These are phyloP conservation scores for Phainopepla nitens DNA, from an alignment of 2,113 vertebrate species.

Conservation along the genomic window DNA sequence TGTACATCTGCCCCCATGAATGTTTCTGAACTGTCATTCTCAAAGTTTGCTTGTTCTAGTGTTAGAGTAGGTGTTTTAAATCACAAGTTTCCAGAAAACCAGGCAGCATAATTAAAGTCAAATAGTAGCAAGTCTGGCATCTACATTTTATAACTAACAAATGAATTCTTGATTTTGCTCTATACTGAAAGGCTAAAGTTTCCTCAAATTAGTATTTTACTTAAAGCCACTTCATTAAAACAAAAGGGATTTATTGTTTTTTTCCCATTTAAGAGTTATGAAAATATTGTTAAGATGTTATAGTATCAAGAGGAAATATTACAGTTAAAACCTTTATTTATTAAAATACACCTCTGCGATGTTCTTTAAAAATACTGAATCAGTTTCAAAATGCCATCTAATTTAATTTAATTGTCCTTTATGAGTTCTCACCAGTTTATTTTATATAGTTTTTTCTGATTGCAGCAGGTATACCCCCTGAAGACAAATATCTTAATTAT, in stretches of 20 bases:
- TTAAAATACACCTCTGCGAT: background rate
- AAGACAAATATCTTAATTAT: background rate
- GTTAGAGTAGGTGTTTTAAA: background rate
- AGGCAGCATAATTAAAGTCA: background rate
- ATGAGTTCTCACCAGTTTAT: background rate
- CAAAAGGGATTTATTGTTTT: background rate
- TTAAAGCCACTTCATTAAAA: background rate
- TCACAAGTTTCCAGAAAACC: background rate
- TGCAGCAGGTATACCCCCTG: background rate
- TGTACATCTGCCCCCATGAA: background rate
- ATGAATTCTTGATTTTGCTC: slow-evolving; percentile 9
- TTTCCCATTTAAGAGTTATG: background rate
- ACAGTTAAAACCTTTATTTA: background rate
- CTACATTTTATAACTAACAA: background rate
- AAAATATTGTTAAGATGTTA: background rate
- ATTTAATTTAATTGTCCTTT: background rate
- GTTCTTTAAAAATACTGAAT: background rate
- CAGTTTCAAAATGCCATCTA: background rate
- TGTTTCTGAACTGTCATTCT: background rate
- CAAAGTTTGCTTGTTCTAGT: background rate
- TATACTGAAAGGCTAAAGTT: background rate
- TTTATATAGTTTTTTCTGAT: background rate
- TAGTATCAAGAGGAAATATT: background rate
- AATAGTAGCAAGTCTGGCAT: background rate
- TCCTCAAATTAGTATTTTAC: background rate